phyloP scores from a whole-genome alignment of 1,140 invertebrate species.

The Drosophila bifasciata region DNA sequence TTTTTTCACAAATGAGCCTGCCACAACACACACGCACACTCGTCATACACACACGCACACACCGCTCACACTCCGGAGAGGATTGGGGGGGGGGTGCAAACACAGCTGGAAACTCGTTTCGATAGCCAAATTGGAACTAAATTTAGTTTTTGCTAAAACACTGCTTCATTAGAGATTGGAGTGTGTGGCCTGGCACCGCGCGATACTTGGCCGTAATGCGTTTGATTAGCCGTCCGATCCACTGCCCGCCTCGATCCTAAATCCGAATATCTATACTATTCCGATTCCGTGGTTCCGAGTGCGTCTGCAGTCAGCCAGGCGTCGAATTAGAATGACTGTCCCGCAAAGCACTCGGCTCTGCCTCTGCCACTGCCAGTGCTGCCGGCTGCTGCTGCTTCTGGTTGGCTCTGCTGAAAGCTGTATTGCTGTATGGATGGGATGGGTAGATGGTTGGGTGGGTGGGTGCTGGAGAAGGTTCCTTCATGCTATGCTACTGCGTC shows the following conservation, averaged over 20 bases:
- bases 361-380: not conserved
- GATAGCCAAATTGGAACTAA: conserved; percentile 25
- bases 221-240: conserved; percentile 20
- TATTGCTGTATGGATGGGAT: conserved; percentile 18
- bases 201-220: conserved; percentile 10
- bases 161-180: conserved; percentile 54
- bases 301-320: conserved; percentile 66
- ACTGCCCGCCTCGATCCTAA: conserved; percentile 5
- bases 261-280: not conserved
- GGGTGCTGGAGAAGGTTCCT: conserved; percentile 39
- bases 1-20: conserved; percentile 38
- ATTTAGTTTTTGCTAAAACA: conserved; percentile 28
- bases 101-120: conserved; percentile 44
- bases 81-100: too few relatives aligned
- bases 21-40: conserved; percentile 14
- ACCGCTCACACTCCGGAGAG: conserved; percentile 1
- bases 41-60: conserved; percentile 19
- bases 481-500: not conserved
- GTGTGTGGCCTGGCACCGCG: conserved; percentile 10
- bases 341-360: conserved; percentile 27
- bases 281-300: conserved; percentile 36
- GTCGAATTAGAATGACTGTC: conserved; percentile 70
- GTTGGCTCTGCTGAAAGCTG: conserved; percentile 18
- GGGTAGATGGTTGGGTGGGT: conserved; percentile 10
- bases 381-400: conserved; percentile 19